Percentiles rank a stretch among this genome's conserved stretches.
Evolutionary conservation across 2,113 vertebrate species (phyloP).

Genomic region (Crotalus tigris): DNA sequence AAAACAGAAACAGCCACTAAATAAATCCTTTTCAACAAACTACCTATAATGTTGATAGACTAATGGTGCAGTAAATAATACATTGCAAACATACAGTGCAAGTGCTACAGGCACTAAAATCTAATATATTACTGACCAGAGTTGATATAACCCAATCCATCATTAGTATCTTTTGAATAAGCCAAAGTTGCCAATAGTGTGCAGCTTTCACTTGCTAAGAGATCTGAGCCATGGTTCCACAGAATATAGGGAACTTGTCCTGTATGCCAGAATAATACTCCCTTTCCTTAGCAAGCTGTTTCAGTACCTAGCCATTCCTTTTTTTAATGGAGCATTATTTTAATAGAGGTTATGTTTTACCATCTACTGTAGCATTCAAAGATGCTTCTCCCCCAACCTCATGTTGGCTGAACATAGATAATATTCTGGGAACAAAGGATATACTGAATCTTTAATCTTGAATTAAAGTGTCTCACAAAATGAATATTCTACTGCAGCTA

Average conservation of each 20-base stretch:
- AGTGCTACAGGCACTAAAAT: neutral
- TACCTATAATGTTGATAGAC: neutral
- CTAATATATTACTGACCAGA: neutral
- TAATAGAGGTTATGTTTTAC: neutral
- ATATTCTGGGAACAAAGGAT: neutral
- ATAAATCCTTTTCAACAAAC: neutral
- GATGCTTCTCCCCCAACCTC: neutral
- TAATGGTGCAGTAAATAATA: neutral
- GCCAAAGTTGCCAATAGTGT: neutral
- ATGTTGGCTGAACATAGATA: neutral
- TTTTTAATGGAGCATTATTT: neutral
- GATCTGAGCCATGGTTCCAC: neutral
- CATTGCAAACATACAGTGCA: neutral
- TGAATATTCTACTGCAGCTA: neutral
- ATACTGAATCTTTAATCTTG: neutral
- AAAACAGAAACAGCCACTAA: constrained; percentile 8
- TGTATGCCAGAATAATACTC: too few species aligned
- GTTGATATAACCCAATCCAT: neutral
- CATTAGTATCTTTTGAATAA: neutral
- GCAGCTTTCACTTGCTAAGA: neutral
- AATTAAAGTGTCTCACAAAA: neutral
- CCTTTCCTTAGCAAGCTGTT: neutral
- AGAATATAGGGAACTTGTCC: neutral
- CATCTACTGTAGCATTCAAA: neutral
- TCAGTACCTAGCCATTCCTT: neutral